phyloP scores from a whole-genome alignment of 2,888 invertebrate genomes.

The Caenorhabditis sp. region DNA sequence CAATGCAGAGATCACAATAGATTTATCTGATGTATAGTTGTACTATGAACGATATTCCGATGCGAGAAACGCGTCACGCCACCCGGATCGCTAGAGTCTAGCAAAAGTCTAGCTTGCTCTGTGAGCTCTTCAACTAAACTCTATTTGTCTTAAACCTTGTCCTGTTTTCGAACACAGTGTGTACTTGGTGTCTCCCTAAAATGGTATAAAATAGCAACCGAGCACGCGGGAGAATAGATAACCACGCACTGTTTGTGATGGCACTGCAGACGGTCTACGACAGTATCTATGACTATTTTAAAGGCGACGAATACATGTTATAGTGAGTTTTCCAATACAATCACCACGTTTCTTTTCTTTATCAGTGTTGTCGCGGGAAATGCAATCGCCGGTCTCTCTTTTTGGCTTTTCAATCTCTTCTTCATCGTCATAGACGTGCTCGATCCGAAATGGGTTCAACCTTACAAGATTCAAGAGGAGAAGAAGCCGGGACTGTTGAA shows the following conservation, averaged over 20 bases:
- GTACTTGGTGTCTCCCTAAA: neutral
- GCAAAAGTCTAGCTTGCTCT: conserved; percentile 5
- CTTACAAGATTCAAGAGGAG: conserved; percentile 89
- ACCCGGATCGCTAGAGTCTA: conserved; percentile 3
- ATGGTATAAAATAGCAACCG: conserved; percentile 8
- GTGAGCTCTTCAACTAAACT: conserved; percentile 1
- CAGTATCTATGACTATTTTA: conserved; percentile 28
- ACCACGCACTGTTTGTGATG: conserved; percentile 20
- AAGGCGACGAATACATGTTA: conserved; percentile 34
- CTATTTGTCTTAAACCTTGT: conserved; percentile 12
- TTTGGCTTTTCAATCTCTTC: conserved; percentile 80
- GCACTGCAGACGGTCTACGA: conserved; percentile 27
- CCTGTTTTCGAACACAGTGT: conserved; percentile 13
- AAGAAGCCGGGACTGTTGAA: conserved; percentile 82
- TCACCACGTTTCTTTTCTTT: conserved; percentile 6
- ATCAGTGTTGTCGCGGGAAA: conserved; percentile 57
- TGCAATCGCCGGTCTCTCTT: conserved; percentile 27
- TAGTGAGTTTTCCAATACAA: conserved; percentile 57
- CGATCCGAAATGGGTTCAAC: conserved; percentile 85
- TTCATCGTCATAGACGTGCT: conserved; percentile 87
- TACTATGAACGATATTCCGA: neutral
- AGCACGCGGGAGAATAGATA: conserved; percentile 14
- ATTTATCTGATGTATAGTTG: no score
- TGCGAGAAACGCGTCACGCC: conserved; percentile 4
- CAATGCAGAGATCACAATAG: neutral